phyloP scores from a whole-genome alignment of 2,113 vertebrate species.

The Chaetura pelagica region DNA sequence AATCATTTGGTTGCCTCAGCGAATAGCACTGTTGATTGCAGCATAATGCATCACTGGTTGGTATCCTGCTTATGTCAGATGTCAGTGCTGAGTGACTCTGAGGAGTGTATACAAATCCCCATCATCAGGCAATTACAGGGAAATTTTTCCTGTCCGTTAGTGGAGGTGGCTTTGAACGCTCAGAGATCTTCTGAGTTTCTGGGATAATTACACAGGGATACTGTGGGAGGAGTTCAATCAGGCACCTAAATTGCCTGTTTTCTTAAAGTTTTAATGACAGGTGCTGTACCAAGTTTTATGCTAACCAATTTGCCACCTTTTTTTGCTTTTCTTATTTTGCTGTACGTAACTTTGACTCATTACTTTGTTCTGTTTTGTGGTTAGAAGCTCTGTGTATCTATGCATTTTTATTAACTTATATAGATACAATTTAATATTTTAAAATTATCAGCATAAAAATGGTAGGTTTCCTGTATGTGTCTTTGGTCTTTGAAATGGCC shows the following conservation, averaged over 20 bases:
- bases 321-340: neutral
- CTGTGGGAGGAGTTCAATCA: neutral
- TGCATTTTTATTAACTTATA: neutral
- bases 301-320: neutral
- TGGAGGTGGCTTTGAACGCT: neutral
- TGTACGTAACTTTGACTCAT: neutral
- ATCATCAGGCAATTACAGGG: neutral
- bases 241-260: neutral
- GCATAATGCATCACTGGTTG: neutral
- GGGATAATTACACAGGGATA: rapidly evolving
- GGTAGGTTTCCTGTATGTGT: neutral
- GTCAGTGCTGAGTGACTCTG: neutral
- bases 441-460: neutral
- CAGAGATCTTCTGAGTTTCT: neutral
- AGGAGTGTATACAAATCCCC: neutral
- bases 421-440: neutral
- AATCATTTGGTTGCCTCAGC: neutral
- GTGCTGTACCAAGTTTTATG: neutral
- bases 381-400: neutral
- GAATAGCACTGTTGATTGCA: constrained; percentile 25
- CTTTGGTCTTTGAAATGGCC: neutral
- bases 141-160: neutral
- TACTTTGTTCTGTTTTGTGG: neutral
- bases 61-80: constrained; percentile 21
- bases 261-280: neutral